Evolutionary conservation across 2,113 vertebrate species (phyloP).

Genomic region (Prochilodus magdalenae): DNA sequence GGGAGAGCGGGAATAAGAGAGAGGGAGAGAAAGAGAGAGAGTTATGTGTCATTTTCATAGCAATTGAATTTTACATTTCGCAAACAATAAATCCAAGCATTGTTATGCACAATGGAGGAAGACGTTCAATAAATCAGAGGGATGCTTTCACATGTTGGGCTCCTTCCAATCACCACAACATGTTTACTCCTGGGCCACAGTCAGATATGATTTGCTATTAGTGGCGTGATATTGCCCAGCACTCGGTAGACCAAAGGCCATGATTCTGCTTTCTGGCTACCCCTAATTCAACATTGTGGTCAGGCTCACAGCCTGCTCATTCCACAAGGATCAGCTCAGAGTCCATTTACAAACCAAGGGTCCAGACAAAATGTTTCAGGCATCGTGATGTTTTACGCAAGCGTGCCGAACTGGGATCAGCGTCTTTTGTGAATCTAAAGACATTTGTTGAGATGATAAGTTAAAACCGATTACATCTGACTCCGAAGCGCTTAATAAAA

Average conservation of each 20-base stretch:
- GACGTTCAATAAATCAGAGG: slow-evolving; percentile 34
- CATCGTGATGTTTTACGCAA: not conserved
- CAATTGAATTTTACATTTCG: slow-evolving; percentile 39
- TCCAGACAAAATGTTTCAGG: not conserved
- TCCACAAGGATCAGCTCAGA: slow-evolving; percentile 2
- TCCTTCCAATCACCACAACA: slow-evolving; percentile 49
- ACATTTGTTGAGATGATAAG: not conserved
- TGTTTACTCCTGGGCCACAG: slow-evolving; percentile 66
- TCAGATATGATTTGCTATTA: slow-evolving; percentile 61
- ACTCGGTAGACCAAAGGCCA: slow-evolving; percentile 25
- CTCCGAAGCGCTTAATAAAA: too few species aligned
- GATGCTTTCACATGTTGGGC: slow-evolving; percentile 48
- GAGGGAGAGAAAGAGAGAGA: slow-evolving; percentile 40
- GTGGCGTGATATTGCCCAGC: slow-evolving; percentile 38
- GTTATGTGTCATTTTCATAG: slow-evolving; percentile 38
- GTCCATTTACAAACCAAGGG: not conserved
- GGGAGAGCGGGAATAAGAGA: not conserved
- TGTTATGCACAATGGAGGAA: slow-evolving; percentile 35
- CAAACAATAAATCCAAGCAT: slow-evolving; percentile 35
- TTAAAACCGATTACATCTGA: too few species aligned
- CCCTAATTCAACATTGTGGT: slow-evolving; percentile 26
- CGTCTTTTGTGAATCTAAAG: not conserved
- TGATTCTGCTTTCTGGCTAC: slow-evolving; percentile 38
- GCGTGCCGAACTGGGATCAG: not conserved
- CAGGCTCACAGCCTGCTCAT: slow-evolving; percentile 15